Evolutionary conservation across 2,113 vertebrate species (phyloP).

Genomic region (Anseranas semipalmata): DNA sequence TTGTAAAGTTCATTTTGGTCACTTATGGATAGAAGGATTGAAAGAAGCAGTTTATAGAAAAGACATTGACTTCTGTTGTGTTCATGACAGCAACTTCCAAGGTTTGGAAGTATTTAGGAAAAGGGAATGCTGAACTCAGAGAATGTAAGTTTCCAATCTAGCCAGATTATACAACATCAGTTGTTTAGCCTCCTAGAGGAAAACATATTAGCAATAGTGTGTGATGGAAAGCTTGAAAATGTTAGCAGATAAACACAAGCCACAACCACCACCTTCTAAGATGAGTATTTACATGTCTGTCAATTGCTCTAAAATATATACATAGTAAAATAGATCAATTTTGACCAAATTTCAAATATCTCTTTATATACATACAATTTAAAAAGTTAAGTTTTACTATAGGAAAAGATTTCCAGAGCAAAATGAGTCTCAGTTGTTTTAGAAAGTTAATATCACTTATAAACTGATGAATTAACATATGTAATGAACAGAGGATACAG

Average conservation of each 20-base stretch:
- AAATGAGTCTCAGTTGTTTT: not conserved
- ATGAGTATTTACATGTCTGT: not conserved
- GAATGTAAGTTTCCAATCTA: not conserved
- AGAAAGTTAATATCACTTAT: not conserved
- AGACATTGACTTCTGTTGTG: not conserved
- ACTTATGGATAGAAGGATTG: not conserved
- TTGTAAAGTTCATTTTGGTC: not conserved
- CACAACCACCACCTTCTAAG: not conserved
- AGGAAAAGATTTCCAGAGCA: not conserved
- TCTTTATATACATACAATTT: not conserved
- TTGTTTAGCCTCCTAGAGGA: not conserved
- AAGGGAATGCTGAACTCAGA: not conserved
- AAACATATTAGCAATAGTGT: not conserved
- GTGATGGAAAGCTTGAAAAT: not conserved
- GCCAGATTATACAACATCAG: not conserved
- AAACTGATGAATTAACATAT: not conserved
- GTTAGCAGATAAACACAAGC: not conserved
- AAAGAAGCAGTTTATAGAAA: not conserved
- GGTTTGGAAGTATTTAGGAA: not conserved
- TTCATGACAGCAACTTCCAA: not conserved
- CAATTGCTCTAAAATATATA: not conserved
- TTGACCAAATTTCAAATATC: not conserved
- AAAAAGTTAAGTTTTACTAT: not conserved
- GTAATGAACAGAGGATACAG: not conserved
- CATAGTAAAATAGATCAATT: not conserved